phyloP scores from a whole-genome alignment of 1,140 invertebrate genomes.

The Radopholus similis region DNA sequence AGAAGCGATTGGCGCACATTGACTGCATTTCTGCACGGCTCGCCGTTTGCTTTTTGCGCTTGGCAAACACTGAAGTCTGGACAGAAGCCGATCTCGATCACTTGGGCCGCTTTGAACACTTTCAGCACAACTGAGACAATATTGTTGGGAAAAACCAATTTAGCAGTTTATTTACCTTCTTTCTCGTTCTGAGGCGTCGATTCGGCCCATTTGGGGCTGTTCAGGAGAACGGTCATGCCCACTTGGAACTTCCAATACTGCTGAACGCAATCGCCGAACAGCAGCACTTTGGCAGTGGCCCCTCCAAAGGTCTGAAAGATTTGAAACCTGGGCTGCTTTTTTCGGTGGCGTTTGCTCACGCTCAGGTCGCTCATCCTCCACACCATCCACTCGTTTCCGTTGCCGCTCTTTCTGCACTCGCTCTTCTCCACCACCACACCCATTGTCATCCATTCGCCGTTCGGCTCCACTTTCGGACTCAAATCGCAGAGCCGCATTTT shows the following conservation, averaged over 20 bases:
- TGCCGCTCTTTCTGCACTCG: conserved; percentile 48
- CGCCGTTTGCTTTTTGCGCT: conserved; percentile 24
- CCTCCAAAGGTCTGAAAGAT: conserved; percentile 35
- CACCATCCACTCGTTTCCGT: conserved; percentile 56
- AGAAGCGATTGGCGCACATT: conserved; percentile 17
- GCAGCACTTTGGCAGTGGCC: conserved; percentile 41
- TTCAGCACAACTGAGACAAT: conserved; percentile 29
- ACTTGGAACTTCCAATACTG: conserved; percentile 54
- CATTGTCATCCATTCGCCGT: conserved; percentile 44
- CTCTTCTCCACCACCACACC: conserved; percentile 51
- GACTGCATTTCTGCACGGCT: conserved; percentile 31
- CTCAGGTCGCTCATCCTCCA: conserved; percentile 39
- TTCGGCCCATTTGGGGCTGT: conserved; percentile 4
- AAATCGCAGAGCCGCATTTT: conserved; percentile 24
- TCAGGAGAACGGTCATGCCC: conserved; percentile 35
- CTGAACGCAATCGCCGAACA: conserved; percentile 53
- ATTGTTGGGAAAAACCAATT: neutral
- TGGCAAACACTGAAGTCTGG: conserved; percentile 45
- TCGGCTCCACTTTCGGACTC: neutral
- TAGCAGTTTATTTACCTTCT: neutral
- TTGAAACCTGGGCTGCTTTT: neutral
- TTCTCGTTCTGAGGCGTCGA: conserved; percentile 8
- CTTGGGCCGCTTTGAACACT: conserved; percentile 44
- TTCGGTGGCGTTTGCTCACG: conserved; percentile 10
- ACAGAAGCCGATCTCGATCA: conserved; percentile 47